Evolutionary conservation across 2,888 invertebrate genomes (phyloP), one percentile per base, ranked within the genome.

Genomic region (Andrena hattorfiana): DNA sequence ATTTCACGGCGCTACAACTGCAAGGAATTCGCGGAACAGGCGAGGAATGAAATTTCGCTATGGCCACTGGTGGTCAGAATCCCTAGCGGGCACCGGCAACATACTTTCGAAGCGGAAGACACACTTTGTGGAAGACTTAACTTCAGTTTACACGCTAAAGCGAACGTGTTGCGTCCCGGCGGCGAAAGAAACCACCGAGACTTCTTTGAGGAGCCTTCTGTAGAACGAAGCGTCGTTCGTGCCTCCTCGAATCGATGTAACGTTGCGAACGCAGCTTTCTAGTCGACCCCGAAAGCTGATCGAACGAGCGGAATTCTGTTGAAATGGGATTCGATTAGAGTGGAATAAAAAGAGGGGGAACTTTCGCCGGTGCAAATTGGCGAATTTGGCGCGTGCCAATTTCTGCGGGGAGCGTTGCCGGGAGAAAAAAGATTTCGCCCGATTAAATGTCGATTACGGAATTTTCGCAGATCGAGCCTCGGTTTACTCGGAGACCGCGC

Each of bases 361-460:
- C 4, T 32, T 62, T 26, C 10, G 10, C 32, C 16, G 10, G 62
- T 2, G 32, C 10, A 42, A 42, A 42, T 42, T 42, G 42, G 42
- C 4, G 42, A 42, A 42, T 28, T 26, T 16, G 26, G 30, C n/a
- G 20, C 3, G 13, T 6, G 20, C 26, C n/a, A 51, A 67, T 67
- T 67, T 67, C 51, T 20, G 16, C 20, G 10, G 10, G 16, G 8
- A 26, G 16, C 20, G 59, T n/a, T 2, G n/a, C 7, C 35, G 42
- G 48, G 26, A 20, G 2, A 63, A 59, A 35, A 26, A 26, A 0
- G 28, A 26, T 16, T 42, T 42, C 42, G 7, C 10, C 42, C 64
- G 26, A 81, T 77, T 70, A 81, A 81, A 73, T 49, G 59, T 4
- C 66, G 49, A 70, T 82, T 77, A 51, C 59, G 56, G 71, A 59